Evolutionary conservation across 1,140 invertebrate genomes (phyloP).

Genomic region (Alviniconcha marisindica): DNA sequence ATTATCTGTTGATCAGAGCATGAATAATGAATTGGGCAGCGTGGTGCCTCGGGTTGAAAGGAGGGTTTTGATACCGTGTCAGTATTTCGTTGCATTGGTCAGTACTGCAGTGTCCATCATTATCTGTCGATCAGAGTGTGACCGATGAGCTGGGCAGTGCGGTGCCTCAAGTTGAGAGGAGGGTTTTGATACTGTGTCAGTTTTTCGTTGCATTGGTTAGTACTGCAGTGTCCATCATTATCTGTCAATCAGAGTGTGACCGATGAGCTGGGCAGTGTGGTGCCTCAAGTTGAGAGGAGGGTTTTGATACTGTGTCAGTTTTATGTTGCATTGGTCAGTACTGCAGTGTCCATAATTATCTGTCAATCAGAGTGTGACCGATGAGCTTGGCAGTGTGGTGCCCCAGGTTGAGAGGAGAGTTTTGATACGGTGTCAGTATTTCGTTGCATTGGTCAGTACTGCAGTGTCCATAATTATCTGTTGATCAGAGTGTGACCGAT

Average conservation of each 20-base stretch:
- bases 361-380: conserved; percentile 50
- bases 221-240: background rate
- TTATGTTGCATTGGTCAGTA: background rate
- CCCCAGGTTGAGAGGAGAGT: conserved; percentile 51
- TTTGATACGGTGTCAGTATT: background rate
- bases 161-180: conserved; percentile 49
- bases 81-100: too few species aligned
- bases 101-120: background rate
- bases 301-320: too few species aligned
- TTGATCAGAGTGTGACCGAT: conserved; percentile 51
- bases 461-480: too few species aligned
- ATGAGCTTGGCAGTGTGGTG: conserved; percentile 53
- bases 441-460: background rate
- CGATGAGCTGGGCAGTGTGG: conserved; percentile 52
- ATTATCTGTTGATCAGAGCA: conserved; percentile 43
- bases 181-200: too few species aligned
- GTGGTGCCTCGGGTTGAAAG: conserved; percentile 57
- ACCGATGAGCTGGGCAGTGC: conserved; percentile 50
- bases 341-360: background rate
- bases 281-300: conserved; percentile 49
- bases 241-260: conserved; percentile 49
- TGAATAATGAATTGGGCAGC: conserved; percentile 51
- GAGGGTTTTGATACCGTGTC: too few species aligned
- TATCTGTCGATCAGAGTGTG: conserved; percentile 47
- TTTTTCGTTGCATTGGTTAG: too few species aligned